Base-by-base conservation (phyloP, 2,888 invertebrate species). In the Amiota mariae region DNA sequence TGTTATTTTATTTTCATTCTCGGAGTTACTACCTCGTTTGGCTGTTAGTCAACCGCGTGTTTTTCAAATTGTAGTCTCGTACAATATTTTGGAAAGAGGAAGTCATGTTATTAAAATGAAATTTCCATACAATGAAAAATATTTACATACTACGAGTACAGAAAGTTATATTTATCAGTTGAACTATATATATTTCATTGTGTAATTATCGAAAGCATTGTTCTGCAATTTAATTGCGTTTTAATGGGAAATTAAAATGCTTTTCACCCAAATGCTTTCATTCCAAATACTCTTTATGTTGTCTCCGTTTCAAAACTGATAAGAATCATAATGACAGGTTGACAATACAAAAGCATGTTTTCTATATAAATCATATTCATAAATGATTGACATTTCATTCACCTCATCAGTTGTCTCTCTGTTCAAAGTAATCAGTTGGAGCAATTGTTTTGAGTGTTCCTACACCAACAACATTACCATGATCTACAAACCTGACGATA, bases 311-410 rank as follows among this genome's bases (percentile, higher is more conserved):
- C 82, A 93, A 93, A 77, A 94, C 94, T 8, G 94, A 94, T 83
- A 89, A 88, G 13, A 91, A 93, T 84, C 90, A 89, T 57, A 92
- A 93, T 81, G 88, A 90, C 4, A 90, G 91, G 64, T 84, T 94
- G 64, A 92, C 92, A 77, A 91, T 92, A 20, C 92, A 91, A 78
- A 94, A 94, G 87, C 81, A 94, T 72, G 91, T 93, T 0, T 90
- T 91, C 78, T 94, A 94, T 91, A 94, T 95, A 48, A 92, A 93
- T 77, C 89, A 90, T 13, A 93, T n/a, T n/a, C n/a, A n/a, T n/a
- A n/a, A n/a, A n/a, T n/a, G n/a, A n/a, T n/a, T n/a, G n/a, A n/a
- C n/a, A n/a, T n/a, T n/a, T n/a, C n/a, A n/a, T n/a, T n/a, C n/a
- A n/a, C n/a, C n/a, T n/a, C n/a, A n/a, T n/a, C n/a, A n/a, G n/a